phyloP scores from a whole-genome alignment of 2,113 vertebrate species.

The Larimichthys polyactis region DNA sequence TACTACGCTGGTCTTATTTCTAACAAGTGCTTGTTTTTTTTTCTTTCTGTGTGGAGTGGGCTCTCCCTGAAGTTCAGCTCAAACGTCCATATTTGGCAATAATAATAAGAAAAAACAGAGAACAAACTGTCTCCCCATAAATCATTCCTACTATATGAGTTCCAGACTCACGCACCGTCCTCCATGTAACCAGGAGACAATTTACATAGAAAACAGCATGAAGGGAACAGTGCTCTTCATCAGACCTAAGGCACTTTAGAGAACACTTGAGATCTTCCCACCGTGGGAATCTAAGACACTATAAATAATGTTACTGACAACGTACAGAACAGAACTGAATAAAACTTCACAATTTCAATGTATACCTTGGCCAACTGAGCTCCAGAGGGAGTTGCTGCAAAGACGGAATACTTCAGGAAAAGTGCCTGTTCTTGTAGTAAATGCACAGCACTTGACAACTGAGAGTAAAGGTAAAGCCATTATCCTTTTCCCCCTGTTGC shows the following conservation, averaged over 20 bases:
- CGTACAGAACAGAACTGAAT: neutral
- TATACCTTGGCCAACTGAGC: neutral
- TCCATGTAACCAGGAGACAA: neutral
- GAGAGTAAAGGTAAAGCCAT: neutral
- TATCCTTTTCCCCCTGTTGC: neutral
- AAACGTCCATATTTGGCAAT: neutral
- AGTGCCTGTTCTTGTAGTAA: neutral
- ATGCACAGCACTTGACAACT: neutral
- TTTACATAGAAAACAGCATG: constrained; percentile 3
- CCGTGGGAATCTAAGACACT: neutral
- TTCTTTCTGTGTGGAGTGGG: neutral
- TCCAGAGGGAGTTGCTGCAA: constrained; percentile 1
- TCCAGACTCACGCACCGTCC: neutral
- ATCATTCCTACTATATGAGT: neutral
- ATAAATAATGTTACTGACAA: constrained; percentile 19
- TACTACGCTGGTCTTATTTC: neutral
- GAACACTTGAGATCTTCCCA: constrained; percentile 15
- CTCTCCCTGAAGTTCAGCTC: constrained; percentile 8
- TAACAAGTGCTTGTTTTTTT: neutral
- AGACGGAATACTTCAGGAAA: neutral
- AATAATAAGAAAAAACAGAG: neutral
- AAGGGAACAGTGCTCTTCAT: neutral
- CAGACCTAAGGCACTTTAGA: neutral
- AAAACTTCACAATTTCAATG: constrained; percentile 12
- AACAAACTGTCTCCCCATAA: neutral